These are phyloP conservation scores for Tachuris rubrigastra DNA, from an alignment of 2,113 vertebrate species.

Conservation along the genomic window DNA sequence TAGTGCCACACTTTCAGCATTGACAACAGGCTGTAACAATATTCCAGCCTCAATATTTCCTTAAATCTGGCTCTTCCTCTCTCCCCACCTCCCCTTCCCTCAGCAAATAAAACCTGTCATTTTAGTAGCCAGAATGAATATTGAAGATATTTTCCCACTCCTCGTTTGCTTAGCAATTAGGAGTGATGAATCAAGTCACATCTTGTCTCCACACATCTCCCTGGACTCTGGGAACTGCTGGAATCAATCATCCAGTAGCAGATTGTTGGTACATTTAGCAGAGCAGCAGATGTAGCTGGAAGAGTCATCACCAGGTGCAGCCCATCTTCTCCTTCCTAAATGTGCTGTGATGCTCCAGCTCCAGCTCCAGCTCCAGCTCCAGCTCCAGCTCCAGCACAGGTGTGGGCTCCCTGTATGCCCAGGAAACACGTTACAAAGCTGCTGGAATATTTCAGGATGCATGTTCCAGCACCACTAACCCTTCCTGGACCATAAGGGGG, in stretches of 20 bases:
- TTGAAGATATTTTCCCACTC: not conserved
- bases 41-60: not conserved
- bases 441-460: not conserved
- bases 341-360: not conserved
- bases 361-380: not conserved
- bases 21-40: not conserved
- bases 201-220: not conserved
- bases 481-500: too few relatives aligned
- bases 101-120: not conserved
- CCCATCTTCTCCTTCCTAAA: not conserved
- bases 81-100: not conserved
- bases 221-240: not conserved
- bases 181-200: not conserved
- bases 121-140: not conserved
- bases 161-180: not conserved
- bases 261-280: not conserved
- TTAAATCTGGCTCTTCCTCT: not conserved
- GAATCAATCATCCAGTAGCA: not conserved
- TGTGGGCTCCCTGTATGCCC: not conserved
- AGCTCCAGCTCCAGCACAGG: not conserved
- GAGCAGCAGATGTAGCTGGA: not conserved
- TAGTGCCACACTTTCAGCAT: not conserved
- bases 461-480: not conserved
- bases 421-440: fast-evolving
- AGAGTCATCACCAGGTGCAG: not conserved